Base-by-base conservation (phyloP, 2,113 vertebrate genomes). In the Echinops telfairi region DNA sequence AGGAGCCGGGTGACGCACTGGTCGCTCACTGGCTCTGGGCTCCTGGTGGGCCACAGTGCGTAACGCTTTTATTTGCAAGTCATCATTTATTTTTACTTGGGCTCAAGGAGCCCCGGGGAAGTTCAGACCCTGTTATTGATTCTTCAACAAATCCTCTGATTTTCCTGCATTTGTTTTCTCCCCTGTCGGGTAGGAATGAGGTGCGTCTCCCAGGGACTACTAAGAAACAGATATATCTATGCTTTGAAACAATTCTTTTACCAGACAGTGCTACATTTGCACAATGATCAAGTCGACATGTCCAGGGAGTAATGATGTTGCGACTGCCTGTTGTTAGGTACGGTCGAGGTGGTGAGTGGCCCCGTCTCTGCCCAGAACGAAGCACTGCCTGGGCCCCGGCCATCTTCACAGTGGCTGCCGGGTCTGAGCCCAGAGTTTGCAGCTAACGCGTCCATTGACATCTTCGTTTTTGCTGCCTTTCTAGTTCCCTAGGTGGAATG, bases 31-130 rank as follows among this genome's bases (percentile, higher is more conserved):
- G 53, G 58, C 36, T 77, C 62, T 62, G 6, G 19, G 12, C 62
- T 92, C 27, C 75, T 62, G 79, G 70, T 71, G 84, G 43, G 78
- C 58, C 90, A 82, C 31, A 60, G 29, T n/a, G 33, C 31, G 58
- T 76, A 70, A 83, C 33, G 19, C 76, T 95, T 91, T 91, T 70
- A 79, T 89, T 83, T 90, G 47, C 58, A 75, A 79, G 68, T 71
- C 58, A 81, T 17, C 27, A 66, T 3, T 77, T 78, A 33, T 73
- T 73, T 86, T 90, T 90, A 36, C 33, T 75, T 90, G 40, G 71
- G 29, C 19, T 82, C 36, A 83, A 66, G 23, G 31, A 86, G 22
- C 53, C 60, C 81, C 78, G 68, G 57, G 47, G 73, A 60, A 91
- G 29, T 84, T 66, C 40, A 75, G 80, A 81, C 53, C 64, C 73